phyloP scores from a whole-genome alignment of 2,888 invertebrate species.

The Aspidapion aeneum region DNA sequence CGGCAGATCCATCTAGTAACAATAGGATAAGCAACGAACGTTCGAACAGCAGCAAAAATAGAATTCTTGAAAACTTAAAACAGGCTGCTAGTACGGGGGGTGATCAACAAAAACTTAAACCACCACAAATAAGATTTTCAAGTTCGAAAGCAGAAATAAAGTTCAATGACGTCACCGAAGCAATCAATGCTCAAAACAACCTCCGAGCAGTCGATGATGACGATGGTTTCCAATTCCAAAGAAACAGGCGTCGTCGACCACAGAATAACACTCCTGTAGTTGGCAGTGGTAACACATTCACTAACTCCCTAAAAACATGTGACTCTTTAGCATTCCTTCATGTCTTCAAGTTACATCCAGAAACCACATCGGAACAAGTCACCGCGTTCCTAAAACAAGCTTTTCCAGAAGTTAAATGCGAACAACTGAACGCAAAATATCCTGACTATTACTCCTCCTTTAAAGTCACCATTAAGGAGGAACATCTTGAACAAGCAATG shows the following conservation, averaged over 20 bases:
- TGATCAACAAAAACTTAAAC: neutral
- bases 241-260: neutral
- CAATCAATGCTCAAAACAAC: neutral
- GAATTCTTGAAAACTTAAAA: neutral
- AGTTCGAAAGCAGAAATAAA: neutral
- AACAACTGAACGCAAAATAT: slow-evolving; percentile 6
- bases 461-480: slow-evolving; percentile 11
- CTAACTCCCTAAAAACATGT: neutral
- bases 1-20: neutral
- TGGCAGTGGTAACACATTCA: neutral
- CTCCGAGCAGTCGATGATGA: neutral
- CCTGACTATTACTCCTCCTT: slow-evolving; percentile 10
- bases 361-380: slow-evolving; percentile 7
- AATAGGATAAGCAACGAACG: neutral
- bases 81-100: neutral
- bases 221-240: neutral
- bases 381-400: neutral
- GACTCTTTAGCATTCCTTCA: neutral
- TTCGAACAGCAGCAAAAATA: neutral
- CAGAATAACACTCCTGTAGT: neutral
- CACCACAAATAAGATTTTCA: neutral
- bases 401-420: slow-evolving; percentile 11
- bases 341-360: slow-evolving; percentile 1
- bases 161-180: neutral
- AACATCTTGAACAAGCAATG: slow-evolving; percentile 5